phyloP scores from a whole-genome alignment of 2,797 vertebrate genomes.

The Hirundo rustica region DNA sequence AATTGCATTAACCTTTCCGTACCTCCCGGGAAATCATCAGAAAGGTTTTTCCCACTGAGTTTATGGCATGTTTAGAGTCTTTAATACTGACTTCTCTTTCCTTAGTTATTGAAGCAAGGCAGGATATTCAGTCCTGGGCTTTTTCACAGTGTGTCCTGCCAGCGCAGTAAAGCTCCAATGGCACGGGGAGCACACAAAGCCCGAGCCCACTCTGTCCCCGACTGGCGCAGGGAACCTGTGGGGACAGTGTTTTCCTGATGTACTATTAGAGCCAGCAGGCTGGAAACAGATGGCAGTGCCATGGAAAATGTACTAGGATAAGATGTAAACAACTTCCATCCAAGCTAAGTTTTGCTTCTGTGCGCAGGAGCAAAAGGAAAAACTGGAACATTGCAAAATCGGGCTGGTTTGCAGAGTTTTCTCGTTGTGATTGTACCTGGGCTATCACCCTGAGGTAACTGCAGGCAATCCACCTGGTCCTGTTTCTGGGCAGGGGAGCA shows the following conservation, averaged over 20 bases:
- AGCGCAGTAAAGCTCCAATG: background rate
- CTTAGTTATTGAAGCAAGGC: background rate
- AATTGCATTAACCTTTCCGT: background rate
- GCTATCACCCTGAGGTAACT: background rate
- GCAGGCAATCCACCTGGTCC: background rate
- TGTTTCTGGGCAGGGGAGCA: background rate
- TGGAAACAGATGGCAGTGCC: slow-evolving; percentile 6
- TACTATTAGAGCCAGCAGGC: background rate
- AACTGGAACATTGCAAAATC: background rate
- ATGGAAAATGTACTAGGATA: background rate
- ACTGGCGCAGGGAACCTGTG: background rate
- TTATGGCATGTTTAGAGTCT: background rate
- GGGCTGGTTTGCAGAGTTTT: background rate
- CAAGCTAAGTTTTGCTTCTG: background rate
- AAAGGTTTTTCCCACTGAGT: background rate
- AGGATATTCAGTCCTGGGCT: background rate
- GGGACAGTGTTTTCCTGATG: background rate
- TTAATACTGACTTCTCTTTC: background rate
- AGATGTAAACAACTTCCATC: background rate
- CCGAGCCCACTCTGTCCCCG: background rate
- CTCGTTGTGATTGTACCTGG: fast-evolving
- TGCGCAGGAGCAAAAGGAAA: background rate
- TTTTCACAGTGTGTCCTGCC: background rate
- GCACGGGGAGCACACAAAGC: background rate
- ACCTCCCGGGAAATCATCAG: background rate